Evolutionary conservation across 2,113 vertebrate genomes (phyloP).

Genomic region (Pseudorectes ferrugineus): DNA sequence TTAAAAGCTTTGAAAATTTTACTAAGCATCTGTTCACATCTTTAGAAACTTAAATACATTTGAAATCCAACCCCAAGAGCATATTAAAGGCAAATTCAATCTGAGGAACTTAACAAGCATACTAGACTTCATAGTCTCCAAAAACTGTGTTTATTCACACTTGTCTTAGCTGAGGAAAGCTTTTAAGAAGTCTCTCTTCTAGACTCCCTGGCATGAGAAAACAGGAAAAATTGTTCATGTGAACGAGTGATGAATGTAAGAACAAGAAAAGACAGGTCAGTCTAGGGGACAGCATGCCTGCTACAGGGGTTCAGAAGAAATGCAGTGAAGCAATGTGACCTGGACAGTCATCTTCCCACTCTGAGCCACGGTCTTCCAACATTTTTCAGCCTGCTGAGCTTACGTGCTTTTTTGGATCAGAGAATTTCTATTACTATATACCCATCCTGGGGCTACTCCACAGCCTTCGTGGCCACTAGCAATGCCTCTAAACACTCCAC

Average conservation of each 20-base stretch:
- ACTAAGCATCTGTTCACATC: slow-evolving; percentile 19
- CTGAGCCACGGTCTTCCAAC: background rate
- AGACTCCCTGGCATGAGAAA: background rate
- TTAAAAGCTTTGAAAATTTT: slow-evolving; percentile 46
- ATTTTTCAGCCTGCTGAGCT: background rate
- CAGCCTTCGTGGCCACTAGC: rapidly evolving
- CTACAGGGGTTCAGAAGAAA: background rate
- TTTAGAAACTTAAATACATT: slow-evolving; percentile 47
- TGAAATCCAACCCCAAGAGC: slow-evolving; percentile 14
- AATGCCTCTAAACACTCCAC: background rate
- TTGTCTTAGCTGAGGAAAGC: background rate
- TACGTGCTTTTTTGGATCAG: background rate
- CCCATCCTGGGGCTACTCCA: background rate
- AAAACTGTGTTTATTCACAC: background rate
- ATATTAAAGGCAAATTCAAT: slow-evolving; percentile 6
- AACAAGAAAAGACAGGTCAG: background rate
- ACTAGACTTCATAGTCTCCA: background rate
- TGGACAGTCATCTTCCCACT: background rate
- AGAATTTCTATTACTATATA: background rate
- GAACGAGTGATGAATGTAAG: background rate
- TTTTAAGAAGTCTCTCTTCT: background rate
- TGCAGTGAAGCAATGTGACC: background rate
- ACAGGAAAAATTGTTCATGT: background rate
- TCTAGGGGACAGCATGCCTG: background rate
- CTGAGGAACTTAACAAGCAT: background rate